phyloP scores from a whole-genome alignment of 2,113 vertebrate species.

The Sylvilagus bachmani region DNA sequence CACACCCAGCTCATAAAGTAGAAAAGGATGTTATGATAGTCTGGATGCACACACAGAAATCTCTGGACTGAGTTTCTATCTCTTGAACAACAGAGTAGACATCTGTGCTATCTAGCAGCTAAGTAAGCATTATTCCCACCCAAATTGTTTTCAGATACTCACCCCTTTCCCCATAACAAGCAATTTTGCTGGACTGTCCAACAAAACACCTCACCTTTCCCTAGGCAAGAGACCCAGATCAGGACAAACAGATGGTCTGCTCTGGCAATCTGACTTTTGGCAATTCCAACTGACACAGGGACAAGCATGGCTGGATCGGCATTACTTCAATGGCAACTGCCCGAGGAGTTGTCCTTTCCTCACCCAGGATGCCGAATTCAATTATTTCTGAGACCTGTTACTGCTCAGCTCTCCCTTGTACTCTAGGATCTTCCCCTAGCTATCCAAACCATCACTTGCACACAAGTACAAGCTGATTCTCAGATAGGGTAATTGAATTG shows the following conservation, averaged over 20 bases:
- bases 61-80: background rate
- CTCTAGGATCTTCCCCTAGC: background rate
- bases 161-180: background rate
- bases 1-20: background rate
- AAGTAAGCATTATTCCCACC: background rate
- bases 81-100: background rate
- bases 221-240: background rate
- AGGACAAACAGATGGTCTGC: background rate
- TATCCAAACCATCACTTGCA: background rate
- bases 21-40: background rate
- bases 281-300: background rate
- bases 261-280: background rate
- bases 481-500: background rate
- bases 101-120: background rate
- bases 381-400: background rate
- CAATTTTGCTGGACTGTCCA: background rate
- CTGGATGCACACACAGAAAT: accelerated
- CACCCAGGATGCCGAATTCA: background rate
- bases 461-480: background rate
- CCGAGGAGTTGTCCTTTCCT: background rate
- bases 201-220: background rate
- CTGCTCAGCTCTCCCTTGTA: background rate
- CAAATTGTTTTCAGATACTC: background rate
- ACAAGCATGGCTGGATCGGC: background rate
- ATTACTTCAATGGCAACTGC: background rate